Evolutionary conservation across 2,113 vertebrate species (phyloP), one percentile per base, ranked within the genome.

Genomic region (Boulengeromyrus knoepffleri): DNA sequence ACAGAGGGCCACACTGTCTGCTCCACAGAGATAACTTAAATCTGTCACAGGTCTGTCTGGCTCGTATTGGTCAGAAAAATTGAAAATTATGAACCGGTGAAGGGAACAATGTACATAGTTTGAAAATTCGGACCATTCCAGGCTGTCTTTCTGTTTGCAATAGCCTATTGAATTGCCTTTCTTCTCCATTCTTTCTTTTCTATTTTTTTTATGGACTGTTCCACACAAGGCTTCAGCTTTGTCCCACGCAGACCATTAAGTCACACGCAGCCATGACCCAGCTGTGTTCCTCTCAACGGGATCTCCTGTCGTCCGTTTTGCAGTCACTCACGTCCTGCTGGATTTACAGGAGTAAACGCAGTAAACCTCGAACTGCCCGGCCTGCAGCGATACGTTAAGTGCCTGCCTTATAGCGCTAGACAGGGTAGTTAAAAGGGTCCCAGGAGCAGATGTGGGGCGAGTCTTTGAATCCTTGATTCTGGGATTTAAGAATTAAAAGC

Each of bases 21-120:
- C 74, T 88, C 85, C 39, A 70, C 36, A 21, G 77, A 56, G 90
- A 92, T 89, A 86, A 56, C 27, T 90, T 88, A 88, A 87, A 92
- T 90, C 87, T 89, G n/a, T n/a, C 52, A 53, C 42, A 42, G 19
- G 12, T 50, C 52, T 85, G 10, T 27, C 36, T 5, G 70, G 39
- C 31, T 58, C 1, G 7, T 62, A 58, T 62, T 90, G 66, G 74
- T 50, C 88, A n/a, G 80, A 52, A 84, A 83, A 91, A 90, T 88
- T 89, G 89, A 90, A 85, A 77, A 87, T 87, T 42, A 56, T 87
- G 46, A 87, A 56, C n/a, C 31, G 85, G 85, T 56, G 31, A 53
- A 52, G 85, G 50, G 85, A 27, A 36, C 19, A 87, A 87, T 21
- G 31, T 27, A 3, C 31, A 21, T 21, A 39, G 27, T 56, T 53